phyloP scores from a whole-genome alignment of 92 coral and sea anemone species.

The Diadumene lineata region DNA sequence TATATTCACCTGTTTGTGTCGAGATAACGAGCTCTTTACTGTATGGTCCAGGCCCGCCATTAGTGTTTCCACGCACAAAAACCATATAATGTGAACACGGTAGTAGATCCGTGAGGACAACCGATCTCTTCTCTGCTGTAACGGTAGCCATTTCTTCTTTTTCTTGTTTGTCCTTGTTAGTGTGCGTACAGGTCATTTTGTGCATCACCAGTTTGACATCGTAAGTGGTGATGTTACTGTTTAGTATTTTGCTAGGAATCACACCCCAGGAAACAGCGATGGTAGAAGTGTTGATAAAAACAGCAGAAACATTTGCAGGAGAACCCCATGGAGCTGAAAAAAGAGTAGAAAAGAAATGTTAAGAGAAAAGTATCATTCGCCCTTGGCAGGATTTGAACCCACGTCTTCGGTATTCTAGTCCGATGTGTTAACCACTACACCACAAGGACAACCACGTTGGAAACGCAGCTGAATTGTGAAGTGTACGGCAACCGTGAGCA shows the following conservation, averaged over 20 bases:
- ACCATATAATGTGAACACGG: constrained; percentile 42
- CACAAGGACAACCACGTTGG: too few relatives aligned
- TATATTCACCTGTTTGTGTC: background rate
- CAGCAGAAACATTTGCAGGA: constrained; percentile 9
- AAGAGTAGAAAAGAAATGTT: too few relatives aligned
- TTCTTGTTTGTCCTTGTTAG: background rate
- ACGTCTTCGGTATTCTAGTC: too few relatives aligned
- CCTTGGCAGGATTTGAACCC: too few relatives aligned
- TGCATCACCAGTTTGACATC: constrained; percentile 19
- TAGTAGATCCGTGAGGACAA: constrained; percentile 21
- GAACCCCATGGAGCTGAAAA: constrained; percentile 22
- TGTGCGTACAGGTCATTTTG: background rate
- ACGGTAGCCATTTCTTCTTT: background rate
- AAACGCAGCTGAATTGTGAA: too few relatives aligned
- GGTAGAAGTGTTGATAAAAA: constrained; percentile 1
- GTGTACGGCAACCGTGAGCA: too few relatives aligned
- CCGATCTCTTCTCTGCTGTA: constrained; percentile 8
- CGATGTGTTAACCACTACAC: too few relatives aligned
- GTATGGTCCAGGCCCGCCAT: constrained; percentile 50
- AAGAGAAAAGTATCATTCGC: too few relatives aligned
- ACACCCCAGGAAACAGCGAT: constrained; percentile 38
- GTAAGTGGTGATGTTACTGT: constrained; percentile 30
- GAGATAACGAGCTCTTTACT: constrained; percentile 11
- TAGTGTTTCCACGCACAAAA: constrained; percentile 50
- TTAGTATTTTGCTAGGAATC: constrained; percentile 24